Evolutionary conservation across 2,113 vertebrate genomes (phyloP).

Genomic region (Campylorhamphus procurvoides): DNA sequence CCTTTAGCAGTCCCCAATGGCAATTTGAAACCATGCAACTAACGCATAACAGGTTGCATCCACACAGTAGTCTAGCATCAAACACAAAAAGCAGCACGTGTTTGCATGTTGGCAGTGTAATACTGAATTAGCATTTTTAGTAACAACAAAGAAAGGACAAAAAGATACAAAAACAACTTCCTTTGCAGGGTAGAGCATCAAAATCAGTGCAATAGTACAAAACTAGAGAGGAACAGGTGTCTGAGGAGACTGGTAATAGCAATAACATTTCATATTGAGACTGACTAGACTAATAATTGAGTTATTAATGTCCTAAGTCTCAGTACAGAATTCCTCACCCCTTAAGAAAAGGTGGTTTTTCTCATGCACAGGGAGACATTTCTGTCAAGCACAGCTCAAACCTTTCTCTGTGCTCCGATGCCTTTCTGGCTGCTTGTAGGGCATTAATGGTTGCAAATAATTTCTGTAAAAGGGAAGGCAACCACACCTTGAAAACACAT

Average conservation of each 20-base stretch:
- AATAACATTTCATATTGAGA: not conserved
- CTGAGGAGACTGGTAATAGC: not conserved
- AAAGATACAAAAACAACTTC: not conserved
- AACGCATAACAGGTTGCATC: not conserved
- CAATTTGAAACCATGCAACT: not conserved
- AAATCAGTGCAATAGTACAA: not conserved
- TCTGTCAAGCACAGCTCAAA: not conserved
- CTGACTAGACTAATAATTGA: not conserved
- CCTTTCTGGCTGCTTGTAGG: not conserved
- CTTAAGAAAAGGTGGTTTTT: not conserved
- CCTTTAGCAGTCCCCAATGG: not conserved
- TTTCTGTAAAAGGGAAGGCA: not conserved
- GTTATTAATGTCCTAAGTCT: not conserved
- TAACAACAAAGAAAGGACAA: not conserved
- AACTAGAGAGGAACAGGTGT: not conserved
- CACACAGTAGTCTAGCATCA: not conserved
- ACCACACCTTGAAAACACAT: not conserved
- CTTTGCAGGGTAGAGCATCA: not conserved
- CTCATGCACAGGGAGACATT: not conserved
- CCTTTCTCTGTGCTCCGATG: not conserved
- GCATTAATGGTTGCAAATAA: not conserved
- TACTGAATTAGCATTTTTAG: not conserved
- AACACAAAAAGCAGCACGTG: not conserved
- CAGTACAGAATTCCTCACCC: not conserved
- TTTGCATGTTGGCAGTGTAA: not conserved